Evolutionary conservation across 2,113 vertebrate species (phyloP).

Genomic region (Mixornis gularis): DNA sequence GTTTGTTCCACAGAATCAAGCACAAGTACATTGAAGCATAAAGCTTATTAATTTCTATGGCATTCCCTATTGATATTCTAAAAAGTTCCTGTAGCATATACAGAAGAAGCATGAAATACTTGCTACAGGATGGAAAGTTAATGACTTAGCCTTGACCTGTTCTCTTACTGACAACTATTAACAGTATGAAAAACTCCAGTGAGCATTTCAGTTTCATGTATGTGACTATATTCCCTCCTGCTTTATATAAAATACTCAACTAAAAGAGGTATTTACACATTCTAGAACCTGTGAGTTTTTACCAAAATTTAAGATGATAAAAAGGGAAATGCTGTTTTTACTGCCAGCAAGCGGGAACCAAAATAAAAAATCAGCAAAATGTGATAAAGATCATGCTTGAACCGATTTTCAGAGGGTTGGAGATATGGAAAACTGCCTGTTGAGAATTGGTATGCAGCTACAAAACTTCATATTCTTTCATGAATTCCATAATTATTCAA

Average conservation of each 20-base stretch:
- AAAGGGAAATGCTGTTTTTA: not conserved
- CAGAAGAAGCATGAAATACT: not conserved
- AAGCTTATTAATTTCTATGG: not conserved
- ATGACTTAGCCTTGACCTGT: not conserved
- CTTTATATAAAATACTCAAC: not conserved
- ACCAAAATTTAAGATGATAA: not conserved
- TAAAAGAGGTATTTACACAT: not conserved
- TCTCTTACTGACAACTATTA: not conserved
- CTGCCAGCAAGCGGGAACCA: not conserved
- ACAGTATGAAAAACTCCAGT: not conserved
- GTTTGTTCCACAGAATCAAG: not conserved
- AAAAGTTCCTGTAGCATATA: not conserved
- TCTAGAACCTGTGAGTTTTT: not conserved
- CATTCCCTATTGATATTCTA: not conserved
- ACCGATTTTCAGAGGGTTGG: not conserved
- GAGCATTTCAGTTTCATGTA: not conserved
- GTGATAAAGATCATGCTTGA: not conserved
- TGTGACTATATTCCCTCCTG: not conserved
- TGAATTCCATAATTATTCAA: not conserved
- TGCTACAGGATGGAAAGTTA: not conserved
- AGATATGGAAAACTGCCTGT: not conserved
- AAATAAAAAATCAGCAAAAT: not conserved
- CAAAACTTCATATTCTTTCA: not conserved
- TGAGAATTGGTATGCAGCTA: not conserved
- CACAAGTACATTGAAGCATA: not conserved